A percentile compares a stretch with the other conserved stretches of the same genome.
phyloP scores from a whole-genome alignment of 2,113 vertebrate species.

The Gymnogyps californianus region DNA sequence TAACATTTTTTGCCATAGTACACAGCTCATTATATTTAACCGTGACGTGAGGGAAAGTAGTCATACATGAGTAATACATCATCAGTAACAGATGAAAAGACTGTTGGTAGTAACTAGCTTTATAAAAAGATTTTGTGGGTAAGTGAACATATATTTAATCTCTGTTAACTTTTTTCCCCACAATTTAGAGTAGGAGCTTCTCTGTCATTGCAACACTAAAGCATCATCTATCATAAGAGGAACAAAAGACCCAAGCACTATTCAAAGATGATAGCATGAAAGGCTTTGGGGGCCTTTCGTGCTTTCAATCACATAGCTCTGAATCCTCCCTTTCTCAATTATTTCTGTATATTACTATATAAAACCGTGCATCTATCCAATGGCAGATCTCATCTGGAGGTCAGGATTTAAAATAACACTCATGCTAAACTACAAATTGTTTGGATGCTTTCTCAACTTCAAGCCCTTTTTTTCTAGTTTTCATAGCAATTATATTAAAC shows the following conservation, averaged over 20 bases:
- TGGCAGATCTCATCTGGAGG: neutral
- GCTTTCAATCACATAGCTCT: neutral
- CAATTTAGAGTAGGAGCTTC: neutral
- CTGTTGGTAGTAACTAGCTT: neutral
- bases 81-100: neutral
- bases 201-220: neutral
- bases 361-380: neutral
- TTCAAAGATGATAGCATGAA: constrained; percentile 44
- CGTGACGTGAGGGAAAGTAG: neutral
- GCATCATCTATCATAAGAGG: constrained; percentile 25
- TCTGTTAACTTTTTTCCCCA: neutral
- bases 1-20: neutral
- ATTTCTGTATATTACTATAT: constrained; percentile 3
- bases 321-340: neutral
- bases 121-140: neutral
- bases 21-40: neutral
- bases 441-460: neutral
- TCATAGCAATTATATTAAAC: neutral
- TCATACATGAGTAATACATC: neutral
- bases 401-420: neutral
- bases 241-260: constrained; percentile 37
- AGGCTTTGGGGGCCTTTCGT: constrained; percentile 21
- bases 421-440: neutral
- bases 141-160: neutral
- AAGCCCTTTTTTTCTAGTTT: neutral